phyloP scores from a whole-genome alignment of 2,888 invertebrate species.

The Drosophila antonietae region DNA sequence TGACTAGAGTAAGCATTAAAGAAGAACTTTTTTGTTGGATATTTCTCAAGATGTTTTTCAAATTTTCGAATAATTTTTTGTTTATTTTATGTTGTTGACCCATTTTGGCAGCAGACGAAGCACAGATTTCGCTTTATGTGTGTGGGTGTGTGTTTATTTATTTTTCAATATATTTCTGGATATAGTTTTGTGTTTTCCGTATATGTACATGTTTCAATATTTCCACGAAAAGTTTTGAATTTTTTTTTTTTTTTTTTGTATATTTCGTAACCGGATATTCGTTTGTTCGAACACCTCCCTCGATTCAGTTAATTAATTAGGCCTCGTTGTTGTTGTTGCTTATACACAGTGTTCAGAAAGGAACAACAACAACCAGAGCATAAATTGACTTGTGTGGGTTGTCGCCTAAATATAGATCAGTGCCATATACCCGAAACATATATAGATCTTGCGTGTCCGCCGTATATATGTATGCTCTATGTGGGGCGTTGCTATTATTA shows the following conservation, averaged over 20 bases:
- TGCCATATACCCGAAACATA: constrained; percentile 53
- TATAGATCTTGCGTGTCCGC: constrained; percentile 49
- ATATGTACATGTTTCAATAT: constrained; percentile 63
- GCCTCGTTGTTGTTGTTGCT: constrained; percentile 32
- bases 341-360: constrained; percentile 30
- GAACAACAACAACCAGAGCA: constrained; percentile 30
- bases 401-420: constrained; percentile 77
- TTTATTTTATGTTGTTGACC: constrained; percentile 57
- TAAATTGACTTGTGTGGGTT: constrained; percentile 76
- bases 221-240: constrained; percentile 48
- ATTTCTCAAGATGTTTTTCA: constrained; percentile 4
- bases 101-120: constrained; percentile 49
- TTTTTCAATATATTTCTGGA: constrained; percentile 19
- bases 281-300: constrained; percentile 38
- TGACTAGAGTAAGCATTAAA: background rate
- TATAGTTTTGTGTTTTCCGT: constrained; percentile 48
- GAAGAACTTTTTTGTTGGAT: constrained; percentile 2
- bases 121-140: constrained; percentile 11
- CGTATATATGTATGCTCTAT: constrained; percentile 37
- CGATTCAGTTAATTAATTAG: constrained; percentile 67
- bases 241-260: background rate
- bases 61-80: constrained; percentile 21
- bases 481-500: constrained; percentile 77
- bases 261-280: constrained; percentile 71
- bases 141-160: constrained; percentile 20